Conservation (phyloP, 2,113 vertebrate species). For the Erythrolamprus reginae region DNA sequence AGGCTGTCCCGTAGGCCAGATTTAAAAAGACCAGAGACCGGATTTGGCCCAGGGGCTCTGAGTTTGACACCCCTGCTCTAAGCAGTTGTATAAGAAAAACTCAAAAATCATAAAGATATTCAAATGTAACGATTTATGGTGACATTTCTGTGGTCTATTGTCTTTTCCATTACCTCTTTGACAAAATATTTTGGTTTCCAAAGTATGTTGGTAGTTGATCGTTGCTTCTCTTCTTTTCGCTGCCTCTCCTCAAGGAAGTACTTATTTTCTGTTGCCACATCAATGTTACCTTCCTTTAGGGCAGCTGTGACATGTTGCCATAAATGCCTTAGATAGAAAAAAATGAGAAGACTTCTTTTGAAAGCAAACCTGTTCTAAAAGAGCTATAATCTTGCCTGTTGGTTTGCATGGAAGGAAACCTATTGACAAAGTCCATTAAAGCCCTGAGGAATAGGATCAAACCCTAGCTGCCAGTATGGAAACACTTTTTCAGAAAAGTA, state of each 20-base stretch:
- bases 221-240: slow-evolving; percentile 79
- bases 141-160: neutral
- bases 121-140: neutral
- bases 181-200: slow-evolving; percentile 88
- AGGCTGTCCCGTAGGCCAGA: too few species aligned
- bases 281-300: slow-evolving; percentile 82
- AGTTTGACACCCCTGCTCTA: neutral
- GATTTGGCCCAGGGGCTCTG: too few species aligned
- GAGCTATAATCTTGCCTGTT: neutral
- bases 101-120: neutral
- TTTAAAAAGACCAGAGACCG: too few species aligned
- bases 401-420: neutral
- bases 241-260: slow-evolving; percentile 86
- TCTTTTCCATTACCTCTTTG: slow-evolving; percentile 78
- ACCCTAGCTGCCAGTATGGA: neutral
- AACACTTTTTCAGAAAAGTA: neutral
- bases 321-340: slow-evolving; percentile 68
- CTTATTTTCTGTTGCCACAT: slow-evolving; percentile 85
- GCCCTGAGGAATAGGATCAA: too few species aligned
- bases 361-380: neutral
- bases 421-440: too few species aligned
- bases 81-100: neutral
- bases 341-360: neutral
- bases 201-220: slow-evolving; percentile 61
- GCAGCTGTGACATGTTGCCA: slow-evolving; percentile 87